A percentile compares a stretch with the other conserved stretches of the same genome.
Evolutionary conservation across 2,888 invertebrate species (phyloP).

Genomic region (Lobophora halterata): DNA sequence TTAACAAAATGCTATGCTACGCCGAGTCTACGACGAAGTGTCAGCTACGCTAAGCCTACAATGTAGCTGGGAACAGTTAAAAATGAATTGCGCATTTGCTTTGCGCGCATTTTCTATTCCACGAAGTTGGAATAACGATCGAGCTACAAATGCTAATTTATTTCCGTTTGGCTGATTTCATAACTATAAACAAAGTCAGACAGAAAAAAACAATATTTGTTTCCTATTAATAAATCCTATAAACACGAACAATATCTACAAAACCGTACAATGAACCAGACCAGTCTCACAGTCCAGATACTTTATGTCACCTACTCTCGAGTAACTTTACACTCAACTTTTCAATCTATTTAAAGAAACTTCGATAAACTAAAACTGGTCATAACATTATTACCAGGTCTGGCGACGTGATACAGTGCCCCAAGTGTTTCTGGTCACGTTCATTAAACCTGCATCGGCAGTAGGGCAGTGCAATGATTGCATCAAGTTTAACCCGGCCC

Average conservation of each 20-base stretch:
- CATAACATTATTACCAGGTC: neutral
- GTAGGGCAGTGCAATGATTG: conserved; percentile 79
- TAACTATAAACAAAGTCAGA: no score
- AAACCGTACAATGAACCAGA: no score
- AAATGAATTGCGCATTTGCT: conserved; percentile 21
- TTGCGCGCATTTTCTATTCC: conserved; percentile 14
- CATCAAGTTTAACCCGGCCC: conserved; percentile 77
- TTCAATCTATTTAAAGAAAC: conserved; percentile 1
- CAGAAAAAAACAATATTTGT: no score
- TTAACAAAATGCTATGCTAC: no score
- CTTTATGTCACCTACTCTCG: conserved; percentile 9
- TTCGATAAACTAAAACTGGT: neutral
- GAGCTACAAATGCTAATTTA: conserved; percentile 10
- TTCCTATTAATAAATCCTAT: no score
- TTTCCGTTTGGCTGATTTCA: no score
- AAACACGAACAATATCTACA: no score
- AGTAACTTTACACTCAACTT: conserved; percentile 6
- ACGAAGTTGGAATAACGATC: conserved; percentile 10
- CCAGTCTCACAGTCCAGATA: conserved; percentile 11
- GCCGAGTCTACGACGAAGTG: no score
- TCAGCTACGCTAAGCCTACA: no score
- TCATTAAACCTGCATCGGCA: conserved; percentile 61
- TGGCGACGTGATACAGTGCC: neutral
- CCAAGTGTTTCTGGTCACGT: conserved; percentile 31
- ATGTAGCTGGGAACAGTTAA: conserved; percentile 11